A percentile compares a stretch with the other conserved stretches of the same genome.
Evolutionary conservation across 2,797 vertebrate species (phyloP).

Genomic region (Pipistrellus kuhlii): DNA sequence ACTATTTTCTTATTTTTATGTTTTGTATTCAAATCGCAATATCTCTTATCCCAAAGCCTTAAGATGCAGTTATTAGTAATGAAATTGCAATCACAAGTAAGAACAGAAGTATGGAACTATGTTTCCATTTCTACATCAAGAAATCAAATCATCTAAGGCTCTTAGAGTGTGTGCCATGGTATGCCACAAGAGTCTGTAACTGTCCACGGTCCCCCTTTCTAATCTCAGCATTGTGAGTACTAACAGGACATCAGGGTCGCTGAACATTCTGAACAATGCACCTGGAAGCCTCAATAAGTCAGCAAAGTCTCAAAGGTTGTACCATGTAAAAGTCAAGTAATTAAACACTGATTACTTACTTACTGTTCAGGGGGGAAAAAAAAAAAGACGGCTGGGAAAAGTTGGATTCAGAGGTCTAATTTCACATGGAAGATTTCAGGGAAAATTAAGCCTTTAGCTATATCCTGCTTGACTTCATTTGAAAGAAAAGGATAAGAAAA

Average conservation of each 20-base stretch:
- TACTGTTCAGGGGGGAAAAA: constrained; percentile 42
- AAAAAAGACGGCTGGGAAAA: constrained; percentile 77
- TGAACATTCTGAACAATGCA: constrained; percentile 71
- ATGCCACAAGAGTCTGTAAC: background rate
- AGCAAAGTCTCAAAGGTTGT: constrained; percentile 82
- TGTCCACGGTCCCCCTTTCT: background rate
- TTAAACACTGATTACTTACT: constrained; percentile 86
- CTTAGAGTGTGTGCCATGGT: background rate
- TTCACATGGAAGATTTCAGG: constrained; percentile 84
- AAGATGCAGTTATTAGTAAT: background rate
- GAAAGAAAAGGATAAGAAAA: constrained; percentile 83
- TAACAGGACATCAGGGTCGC: constrained; percentile 63
- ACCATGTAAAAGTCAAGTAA: constrained; percentile 84
- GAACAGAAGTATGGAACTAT: background rate
- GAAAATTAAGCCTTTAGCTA: constrained; percentile 86
- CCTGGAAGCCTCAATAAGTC: constrained; percentile 72
- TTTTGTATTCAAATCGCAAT: background rate
- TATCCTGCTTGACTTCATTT: constrained; percentile 87
- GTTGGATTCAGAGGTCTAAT: constrained; percentile 83
- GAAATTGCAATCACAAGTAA: background rate
- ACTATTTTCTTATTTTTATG: background rate
- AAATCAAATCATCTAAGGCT: background rate
- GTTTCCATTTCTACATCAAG: background rate
- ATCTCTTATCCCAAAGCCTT: background rate
- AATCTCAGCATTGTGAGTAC: background rate